These are phyloP conservation scores for Agrotis ipsilon DNA, from an alignment of 2,888 invertebrate species.

Conservation along the genomic window DNA sequence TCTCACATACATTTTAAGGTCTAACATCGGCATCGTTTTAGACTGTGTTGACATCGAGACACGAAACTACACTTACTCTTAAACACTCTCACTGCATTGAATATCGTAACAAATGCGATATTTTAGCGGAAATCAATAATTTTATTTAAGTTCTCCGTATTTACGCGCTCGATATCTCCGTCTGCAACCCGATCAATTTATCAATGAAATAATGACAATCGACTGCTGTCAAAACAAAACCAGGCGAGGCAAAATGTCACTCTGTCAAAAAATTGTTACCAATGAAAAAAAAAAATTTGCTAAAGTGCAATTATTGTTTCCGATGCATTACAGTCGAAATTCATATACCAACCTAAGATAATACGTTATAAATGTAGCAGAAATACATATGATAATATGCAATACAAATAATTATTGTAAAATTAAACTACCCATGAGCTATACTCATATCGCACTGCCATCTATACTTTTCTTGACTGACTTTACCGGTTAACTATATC, in stretches of 20 bases:
- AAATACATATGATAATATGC: neutral
- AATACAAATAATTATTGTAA: neutral
- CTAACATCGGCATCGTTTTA: slow-evolving; percentile 83
- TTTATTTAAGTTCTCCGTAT: slow-evolving; percentile 64
- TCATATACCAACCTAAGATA: no score
- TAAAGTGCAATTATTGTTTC: neutral
- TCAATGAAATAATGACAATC: slow-evolving; percentile 44
- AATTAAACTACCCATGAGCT: neutral
- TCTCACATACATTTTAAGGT: slow-evolving; percentile 84
- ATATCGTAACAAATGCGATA: slow-evolving; percentile 29
- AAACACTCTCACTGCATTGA: slow-evolving; percentile 45
- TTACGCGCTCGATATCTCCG: slow-evolving; percentile 70
- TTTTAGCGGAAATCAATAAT: slow-evolving; percentile 66
- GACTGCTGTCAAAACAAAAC: slow-evolving; percentile 40
- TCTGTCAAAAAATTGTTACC: neutral
- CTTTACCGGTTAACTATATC: no score
- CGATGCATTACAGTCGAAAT: no score
- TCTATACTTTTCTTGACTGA: slow-evolving; percentile 4
- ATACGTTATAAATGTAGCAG: no score
- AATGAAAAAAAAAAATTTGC: neutral
- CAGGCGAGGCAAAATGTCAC: slow-evolving; percentile 4
- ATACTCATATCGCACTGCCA: slow-evolving; percentile 7
- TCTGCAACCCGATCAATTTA: slow-evolving; percentile 48
- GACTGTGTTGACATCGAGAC: slow-evolving; percentile 82
- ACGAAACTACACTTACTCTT: slow-evolving; percentile 26